Evolutionary conservation across 2,797 vertebrate genomes (phyloP).

Genomic region (Spatula clypeata): DNA sequence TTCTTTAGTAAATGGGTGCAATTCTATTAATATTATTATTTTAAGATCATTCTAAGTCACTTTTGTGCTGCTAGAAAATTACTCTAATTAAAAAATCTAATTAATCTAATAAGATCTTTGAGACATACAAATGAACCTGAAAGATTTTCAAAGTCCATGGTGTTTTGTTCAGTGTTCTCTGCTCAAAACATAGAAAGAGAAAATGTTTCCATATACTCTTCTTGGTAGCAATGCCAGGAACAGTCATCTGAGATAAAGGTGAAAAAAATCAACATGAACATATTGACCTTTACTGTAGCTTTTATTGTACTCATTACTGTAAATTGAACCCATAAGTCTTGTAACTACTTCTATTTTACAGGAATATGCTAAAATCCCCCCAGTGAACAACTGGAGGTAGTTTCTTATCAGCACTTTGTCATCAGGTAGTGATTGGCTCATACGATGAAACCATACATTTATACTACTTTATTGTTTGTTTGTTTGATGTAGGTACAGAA

Average conservation of each 20-base stretch:
- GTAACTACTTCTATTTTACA: not conserved
- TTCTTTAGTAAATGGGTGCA: not conserved
- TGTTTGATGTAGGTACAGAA: not conserved
- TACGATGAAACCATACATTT: not conserved
- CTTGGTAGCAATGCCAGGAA: not conserved
- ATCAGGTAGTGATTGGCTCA: not conserved
- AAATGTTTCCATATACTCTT: not conserved
- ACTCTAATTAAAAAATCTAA: not conserved
- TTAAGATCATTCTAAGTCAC: not conserved
- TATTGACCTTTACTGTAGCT: not conserved
- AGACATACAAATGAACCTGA: not conserved
- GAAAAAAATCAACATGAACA: not conserved
- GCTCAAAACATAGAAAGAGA: not conserved
- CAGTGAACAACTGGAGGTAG: not conserved
- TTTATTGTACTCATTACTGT: not conserved
- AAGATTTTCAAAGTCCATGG: not conserved
- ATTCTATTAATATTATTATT: not conserved
- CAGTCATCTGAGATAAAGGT: not conserved
- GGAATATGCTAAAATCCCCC: not conserved
- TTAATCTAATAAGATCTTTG: not conserved
- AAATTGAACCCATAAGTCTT: not conserved
- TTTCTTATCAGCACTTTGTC: not conserved
- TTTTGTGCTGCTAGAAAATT: not conserved
- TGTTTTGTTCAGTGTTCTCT: not conserved
- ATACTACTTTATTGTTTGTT: not conserved